Evolutionary conservation across 2,888 invertebrate species (phyloP), one percentile per base, ranked within the genome.

Genomic region (Heliothis peltigera): DNA sequence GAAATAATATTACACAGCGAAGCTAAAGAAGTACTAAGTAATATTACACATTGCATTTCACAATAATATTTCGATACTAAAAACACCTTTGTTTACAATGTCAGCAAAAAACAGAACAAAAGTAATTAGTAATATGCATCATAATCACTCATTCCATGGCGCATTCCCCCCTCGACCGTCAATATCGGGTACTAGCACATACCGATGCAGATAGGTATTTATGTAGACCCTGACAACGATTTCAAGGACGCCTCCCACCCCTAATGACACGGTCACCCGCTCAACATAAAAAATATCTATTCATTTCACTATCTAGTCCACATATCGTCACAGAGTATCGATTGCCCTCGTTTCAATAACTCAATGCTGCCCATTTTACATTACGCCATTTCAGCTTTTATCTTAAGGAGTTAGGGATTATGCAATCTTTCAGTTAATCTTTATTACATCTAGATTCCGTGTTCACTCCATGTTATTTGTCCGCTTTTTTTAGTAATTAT

Each of bases 341-440:
- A 89, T 89, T 82, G 87, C 77, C 88, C 87, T 82, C 83, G 69
- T 84, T 88, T 77, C 74, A 76, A 80, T 81, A 78, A 74, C 54
- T 76, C 65, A 51, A 70, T 64, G 60, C 57, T 55, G 62, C 46
- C 53, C 67, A 77, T 75, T 73, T 70, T 56, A 75, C 69, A 71
- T 17, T 58, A 61, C 53, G 60, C 53, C 5, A 42, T 56, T 63
- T 58, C 49, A 57, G 43, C 15, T 18, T 53, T 70, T 72, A 75
- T 75, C 77, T 68, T 58, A n/a, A 48, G 52, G 44, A 58, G 44
- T 68, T 35, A 25, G 5, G 56, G 56, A 76, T 64, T 59, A 32
- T 53, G 46, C 52, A 73, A 75, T 75, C 62, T 58, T 44, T 3
- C 21, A 12, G 19, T 28, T 49, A 65, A 65, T 61, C 73, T 47